These are phyloP conservation scores for Dinocampus coccinellae DNA, from an alignment of 2,888 invertebrate species.

Conservation along the genomic window DNA sequence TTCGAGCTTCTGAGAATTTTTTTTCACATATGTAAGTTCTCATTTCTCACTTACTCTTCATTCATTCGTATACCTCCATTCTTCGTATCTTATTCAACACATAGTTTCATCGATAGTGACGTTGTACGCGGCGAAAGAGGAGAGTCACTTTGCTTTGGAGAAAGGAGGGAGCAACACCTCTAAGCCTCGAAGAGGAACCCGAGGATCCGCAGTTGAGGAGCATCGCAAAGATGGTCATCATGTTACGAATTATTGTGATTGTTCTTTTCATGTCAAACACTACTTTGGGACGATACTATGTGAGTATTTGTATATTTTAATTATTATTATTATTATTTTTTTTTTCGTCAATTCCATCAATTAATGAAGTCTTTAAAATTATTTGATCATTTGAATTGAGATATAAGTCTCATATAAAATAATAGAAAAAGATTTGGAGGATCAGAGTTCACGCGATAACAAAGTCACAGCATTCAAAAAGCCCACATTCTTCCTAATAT, in stretches of 20 bases:
- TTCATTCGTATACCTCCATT: background rate
- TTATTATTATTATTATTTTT: background rate
- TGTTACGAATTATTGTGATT: conserved; percentile 50
- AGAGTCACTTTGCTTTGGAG: background rate
- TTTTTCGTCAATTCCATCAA: conserved; percentile 1
- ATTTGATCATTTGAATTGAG: background rate
- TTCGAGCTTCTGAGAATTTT: conserved; percentile 35
- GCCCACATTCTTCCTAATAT: conserved; percentile 30
- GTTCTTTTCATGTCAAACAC: conserved; percentile 46
- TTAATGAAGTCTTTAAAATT: background rate
- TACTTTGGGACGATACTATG: conserved; percentile 48
- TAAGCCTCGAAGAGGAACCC: conserved; percentile 20
- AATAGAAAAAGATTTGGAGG: conserved; percentile 52
- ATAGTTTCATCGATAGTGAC: background rate
- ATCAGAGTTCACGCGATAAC: conserved; percentile 61
- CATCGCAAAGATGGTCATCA: conserved; percentile 51
- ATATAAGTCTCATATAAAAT: background rate
- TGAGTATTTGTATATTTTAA: conserved; percentile 47
- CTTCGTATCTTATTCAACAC: background rate
- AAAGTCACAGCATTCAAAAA: conserved; percentile 17
- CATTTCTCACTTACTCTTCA: conserved; percentile 17
- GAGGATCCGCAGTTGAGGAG: conserved; percentile 48
- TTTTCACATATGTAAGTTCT: conserved; percentile 36
- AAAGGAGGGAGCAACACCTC: conserved; percentile 32
- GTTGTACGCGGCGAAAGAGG: conserved; percentile 9